These are phyloP conservation scores for Melinaea marsaeus DNA, from an alignment of 2,888 invertebrate species.

Conservation along the genomic window DNA sequence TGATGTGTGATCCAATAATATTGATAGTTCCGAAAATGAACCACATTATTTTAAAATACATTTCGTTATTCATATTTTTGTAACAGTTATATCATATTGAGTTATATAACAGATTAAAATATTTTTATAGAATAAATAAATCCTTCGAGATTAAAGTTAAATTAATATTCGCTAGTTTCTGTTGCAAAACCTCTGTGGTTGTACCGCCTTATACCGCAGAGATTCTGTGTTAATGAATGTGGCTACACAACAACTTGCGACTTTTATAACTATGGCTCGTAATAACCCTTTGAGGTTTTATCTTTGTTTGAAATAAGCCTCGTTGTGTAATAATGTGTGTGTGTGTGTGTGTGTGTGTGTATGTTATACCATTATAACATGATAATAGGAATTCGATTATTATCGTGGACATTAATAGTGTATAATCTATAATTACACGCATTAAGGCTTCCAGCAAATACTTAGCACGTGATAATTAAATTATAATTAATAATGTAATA, in stretches of 20 bases:
- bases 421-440: too few relatives aligned
- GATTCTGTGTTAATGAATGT: slow-evolving; percentile 5
- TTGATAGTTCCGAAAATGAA: too few relatives aligned
- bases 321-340: not conserved
- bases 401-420: too few relatives aligned
- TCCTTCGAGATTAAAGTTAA: not conserved
- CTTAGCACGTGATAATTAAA: too few relatives aligned
- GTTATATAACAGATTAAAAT: too few relatives aligned
- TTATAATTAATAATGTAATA: too few relatives aligned
- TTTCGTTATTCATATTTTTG: too few relatives aligned
- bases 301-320: slow-evolving; percentile 3
- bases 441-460: too few relatives aligned
- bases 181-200: slow-evolving; percentile 5
- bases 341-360: not conserved
- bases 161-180: not conserved
- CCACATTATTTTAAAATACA: too few relatives aligned
- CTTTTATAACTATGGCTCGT: slow-evolving; percentile 1
- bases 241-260: slow-evolving; percentile 5
- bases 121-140: not conserved
- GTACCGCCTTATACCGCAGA: not conserved
- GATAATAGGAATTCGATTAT: too few relatives aligned
- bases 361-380: not conserved
- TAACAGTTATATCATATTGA: too few relatives aligned
- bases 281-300: slow-evolving; percentile 2
- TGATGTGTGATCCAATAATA: too few relatives aligned